Conservation (phyloP, 1,140 invertebrate species). For the Sesamia nonagrioides region DNA sequence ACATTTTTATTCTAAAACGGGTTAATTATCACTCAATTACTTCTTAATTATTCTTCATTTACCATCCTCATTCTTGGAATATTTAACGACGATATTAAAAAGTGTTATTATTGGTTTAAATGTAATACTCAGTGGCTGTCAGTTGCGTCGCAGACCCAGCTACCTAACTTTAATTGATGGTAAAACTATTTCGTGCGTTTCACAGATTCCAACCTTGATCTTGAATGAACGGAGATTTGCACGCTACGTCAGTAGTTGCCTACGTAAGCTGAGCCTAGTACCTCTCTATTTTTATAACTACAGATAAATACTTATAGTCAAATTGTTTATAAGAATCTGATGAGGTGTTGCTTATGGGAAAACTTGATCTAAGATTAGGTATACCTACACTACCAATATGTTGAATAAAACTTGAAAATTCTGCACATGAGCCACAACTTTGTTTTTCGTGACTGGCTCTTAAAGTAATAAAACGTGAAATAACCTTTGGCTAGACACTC, state of each 20-base stretch:
- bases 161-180: conserved; percentile 29
- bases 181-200: conserved; percentile 42
- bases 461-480: background rate
- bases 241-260: conserved; percentile 15
- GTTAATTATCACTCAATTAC: no score
- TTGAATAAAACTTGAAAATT: background rate
- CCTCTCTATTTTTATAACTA: conserved; percentile 35
- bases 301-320: conserved; percentile 26
- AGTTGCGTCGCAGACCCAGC: conserved; percentile 26
- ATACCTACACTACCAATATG: background rate
- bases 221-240: conserved; percentile 47
- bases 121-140: conserved; percentile 12
- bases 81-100: no score
- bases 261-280: conserved; percentile 38
- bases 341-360: conserved; percentile 3
- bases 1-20: no score
- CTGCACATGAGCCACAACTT: background rate
- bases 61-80: no score
- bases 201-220: conserved; percentile 49
- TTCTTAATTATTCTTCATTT: no score
- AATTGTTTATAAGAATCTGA: conserved; percentile 15
- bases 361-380: background rate
- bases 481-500: conserved; percentile 5
- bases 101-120: background rate
- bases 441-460: background rate